Base-by-base conservation (phyloP, 2,888 invertebrate genomes). In the Lithophane leautieri region DNA sequence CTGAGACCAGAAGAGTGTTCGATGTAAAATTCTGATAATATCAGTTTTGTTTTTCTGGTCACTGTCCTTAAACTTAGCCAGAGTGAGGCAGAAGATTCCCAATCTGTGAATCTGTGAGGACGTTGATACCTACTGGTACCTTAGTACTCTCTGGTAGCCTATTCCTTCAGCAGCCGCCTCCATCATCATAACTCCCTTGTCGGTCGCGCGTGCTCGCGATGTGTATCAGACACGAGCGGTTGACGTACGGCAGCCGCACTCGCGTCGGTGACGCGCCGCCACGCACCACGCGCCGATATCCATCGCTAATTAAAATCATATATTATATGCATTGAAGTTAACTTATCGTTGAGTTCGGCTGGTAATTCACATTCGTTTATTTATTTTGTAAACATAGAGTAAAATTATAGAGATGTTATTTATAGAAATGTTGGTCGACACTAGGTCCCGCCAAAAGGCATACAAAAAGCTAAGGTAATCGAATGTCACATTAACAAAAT, bases 171-270 rank as follows among this genome's bases (percentile, higher is more conserved):
- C 76, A 34, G 14, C 9, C 28, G 16, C n/a, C 40, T 50, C 40
- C 54, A 34, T 81, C 76, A 66, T 66, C 78, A 56, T 54, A 66
- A 47, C 44, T 65, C 65, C 42, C 11, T 11, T 9, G 62, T 12
- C 56, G 2, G 58, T 6, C 47, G 70, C 69, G 62, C 65, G 54
- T 61, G 75, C 75, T 72, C 2, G 65, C 52, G 85, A 83, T 82
- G 62, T 60, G 66, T 78, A 78, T 82, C 83, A 7, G 34, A 63
- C 85, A 84, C 84, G 82, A 81, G 72, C 77, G 77, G 25, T 70
- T 76, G 81, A 76, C 66, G 81, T 50, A 75, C 56, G 65, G 50
- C 42, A 12, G 14, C 28, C 58, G 62, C 70, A 50, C 73, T 52
- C 28, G 71, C 65, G 72, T 72, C 47, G 61, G 56, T n/a, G 68